Base-by-base conservation (phyloP, 2,888 invertebrate species). In the Drymonia ruficornis region DNA sequence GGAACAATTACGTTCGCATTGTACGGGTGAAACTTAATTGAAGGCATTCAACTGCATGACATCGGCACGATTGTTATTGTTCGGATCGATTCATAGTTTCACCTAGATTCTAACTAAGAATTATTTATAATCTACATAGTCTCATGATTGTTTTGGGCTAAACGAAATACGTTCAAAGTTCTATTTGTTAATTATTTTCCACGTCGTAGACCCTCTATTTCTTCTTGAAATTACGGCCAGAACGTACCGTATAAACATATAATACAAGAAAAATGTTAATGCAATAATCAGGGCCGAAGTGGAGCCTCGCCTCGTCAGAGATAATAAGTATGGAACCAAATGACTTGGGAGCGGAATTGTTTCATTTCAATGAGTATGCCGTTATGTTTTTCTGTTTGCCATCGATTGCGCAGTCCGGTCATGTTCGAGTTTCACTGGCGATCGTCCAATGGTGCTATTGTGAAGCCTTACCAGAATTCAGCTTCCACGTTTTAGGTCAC, bases 391-490 rank as follows among this genome's bases (percentile, higher is more conserved):
- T 70, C 45, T 45, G 61, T 70, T 68, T 63, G 54, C 56, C 62
- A 70, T 72, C 71, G 70, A 74, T 70, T 59, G 63, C 51, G 34
- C 42, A 62, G 71, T 52, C 71, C 56, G 71, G 70, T 72, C 70
- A 67, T 72, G 73, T 59, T 74, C 66, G 64, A 64, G 65, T 60
- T 65, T 66, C 67, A 56, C 70, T 70, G 70, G 70, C 70, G 72
- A 50, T 56, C 56, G 73, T 76, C 80, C 77, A 79, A 72, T 63
- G 61, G 50, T 62, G 61, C 62, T 63, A 65, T 47, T 65, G 55
- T 55, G 57, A 65, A 53, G 58, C 59, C 61, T 63, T 61, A 53
- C 48, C 59, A 61, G 61, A 59, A 55, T 59, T 59, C 44, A 15
- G 40, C 43, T 40, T 61, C 70, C 71, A 70, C 45, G 40, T 40